Evolutionary conservation across 2,888 invertebrate genomes (phyloP), one percentile per base, ranked within the genome.

Genomic region (Caenorhabditis angaria): DNA sequence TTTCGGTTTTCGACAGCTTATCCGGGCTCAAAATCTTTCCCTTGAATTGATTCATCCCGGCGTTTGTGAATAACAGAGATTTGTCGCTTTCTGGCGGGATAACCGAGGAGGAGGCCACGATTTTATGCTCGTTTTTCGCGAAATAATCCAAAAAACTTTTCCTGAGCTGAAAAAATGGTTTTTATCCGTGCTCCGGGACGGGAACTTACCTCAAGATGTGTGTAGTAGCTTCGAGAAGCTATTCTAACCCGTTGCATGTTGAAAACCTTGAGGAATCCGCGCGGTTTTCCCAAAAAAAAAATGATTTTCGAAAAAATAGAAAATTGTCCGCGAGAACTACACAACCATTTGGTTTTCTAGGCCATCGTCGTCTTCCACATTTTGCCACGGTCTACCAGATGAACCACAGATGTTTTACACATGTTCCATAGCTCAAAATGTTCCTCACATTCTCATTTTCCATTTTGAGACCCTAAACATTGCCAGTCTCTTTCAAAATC

Each of bases 11-110:
- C 10, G 94, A 94, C n/a, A n/a, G n/a, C n/a, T n/a, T n/a, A n/a
- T n/a, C n/a, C 87, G 93, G 93, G 28, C 97, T 97, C 85, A 97
- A 90, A 89, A 99, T 97, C 82, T 97, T 94, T 0, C 97, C 95
- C 89, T 99, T 99, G 88, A 94, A 99, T 90, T 97, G 97, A 89
- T 97, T 97, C 99, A 99, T 99, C 64, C 96, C 99, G 74, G 99
- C 97, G 91, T 99, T 99, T 55, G 97, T 91, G 89, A 99, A 99
- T 0, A 99, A 90, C 63, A 99, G 90, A 0, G 97, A 96, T 22
- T 96, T 96, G 89, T 96, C 95, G 87, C 92, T 92, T 90, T 97
- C 96, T 74, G 93, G 90, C 0, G 97, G 97, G 86, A 99, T 94
- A n/a, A 95, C 95, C 48, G 95, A 94, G 53, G 95, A 96, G 0